A percentile compares a stretch with the other conserved stretches of the same genome.
Evolutionary conservation across 2,113 vertebrate genomes (phyloP).

Genomic region (Channa argus): DNA sequence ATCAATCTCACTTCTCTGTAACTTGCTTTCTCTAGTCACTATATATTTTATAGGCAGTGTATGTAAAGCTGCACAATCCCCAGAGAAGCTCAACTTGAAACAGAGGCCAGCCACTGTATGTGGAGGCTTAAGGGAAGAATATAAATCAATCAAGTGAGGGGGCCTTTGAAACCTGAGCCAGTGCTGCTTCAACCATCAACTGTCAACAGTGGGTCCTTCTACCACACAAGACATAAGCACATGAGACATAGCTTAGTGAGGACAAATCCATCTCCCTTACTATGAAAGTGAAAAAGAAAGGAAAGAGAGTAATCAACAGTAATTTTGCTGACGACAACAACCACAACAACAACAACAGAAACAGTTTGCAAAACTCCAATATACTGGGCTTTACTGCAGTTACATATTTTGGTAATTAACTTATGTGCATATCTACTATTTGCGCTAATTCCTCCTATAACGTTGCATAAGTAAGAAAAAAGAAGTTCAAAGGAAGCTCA

Average conservation of each 20-base stretch:
- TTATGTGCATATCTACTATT: no score
- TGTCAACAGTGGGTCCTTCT: slow-evolving; percentile 32
- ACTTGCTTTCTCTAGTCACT: slow-evolving; percentile 30
- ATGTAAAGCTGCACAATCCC: slow-evolving; percentile 53
- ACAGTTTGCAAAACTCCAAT: no score
- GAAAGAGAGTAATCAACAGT: background rate
- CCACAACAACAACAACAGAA: no score
- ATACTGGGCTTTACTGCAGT: no score
- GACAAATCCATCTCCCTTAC: slow-evolving; percentile 32
- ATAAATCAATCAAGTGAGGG: slow-evolving; percentile 74
- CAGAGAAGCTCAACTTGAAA: slow-evolving; percentile 66
- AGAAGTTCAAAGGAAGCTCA: no score
- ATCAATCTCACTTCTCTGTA: slow-evolving; percentile 49
- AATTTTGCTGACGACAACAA: no score
- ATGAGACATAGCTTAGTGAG: slow-evolving; percentile 30
- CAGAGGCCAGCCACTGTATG: slow-evolving; percentile 50
- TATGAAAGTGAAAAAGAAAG: background rate
- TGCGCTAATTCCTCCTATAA: no score
- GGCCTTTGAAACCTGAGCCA: slow-evolving; percentile 77
- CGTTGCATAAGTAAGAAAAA: no score
- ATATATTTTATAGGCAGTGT: slow-evolving; percentile 63
- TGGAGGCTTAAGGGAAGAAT: slow-evolving; percentile 61
- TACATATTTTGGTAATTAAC: no score
- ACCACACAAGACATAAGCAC: slow-evolving; percentile 11
- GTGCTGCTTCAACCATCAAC: slow-evolving; percentile 44